Evolutionary conservation across 1,140 invertebrate genomes (phyloP), one percentile per base, ranked within the genome.

Genomic region (Sarcophaga bullata): DNA sequence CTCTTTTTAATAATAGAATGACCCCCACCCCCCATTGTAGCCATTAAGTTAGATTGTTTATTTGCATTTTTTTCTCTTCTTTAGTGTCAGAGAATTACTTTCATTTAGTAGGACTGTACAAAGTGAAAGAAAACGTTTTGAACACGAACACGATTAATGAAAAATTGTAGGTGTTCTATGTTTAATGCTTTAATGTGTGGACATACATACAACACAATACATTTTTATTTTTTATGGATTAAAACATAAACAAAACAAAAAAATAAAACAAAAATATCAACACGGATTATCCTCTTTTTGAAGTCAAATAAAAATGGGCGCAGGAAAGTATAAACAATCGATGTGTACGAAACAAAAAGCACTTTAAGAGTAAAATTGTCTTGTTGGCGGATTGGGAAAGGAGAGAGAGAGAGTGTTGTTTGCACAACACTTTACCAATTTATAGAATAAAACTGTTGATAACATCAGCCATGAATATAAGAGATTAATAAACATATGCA

Each of bases 161-260:
- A 68, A n/a, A 68, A 17, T 68, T 17, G n/a, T n/a, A 15, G 62
- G 62, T 15, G 62, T 68, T 68, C 19, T 19, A 68, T 68, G 62
- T 68, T 68, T 68, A 19, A 58, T 15, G 11, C 11, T 58, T 58
- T 58, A 15, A 58, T 58, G n/a, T n/a, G n/a, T n/a, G n/a, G n/a
- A 62, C n/a, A n/a, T n/a, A n/a, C n/a, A 62, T 19, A 68, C 17
- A 68, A 19, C 17, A 68, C 62, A 68, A 68, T 19, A 68, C 62
- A 68, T 68, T 68, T 68, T 68, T 68, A 68, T 68, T 68, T 68
- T 68, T n/a, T n/a, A n/a, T n/a, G n/a, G n/a, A n/a, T 19, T 68
- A 68, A 68, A 68, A 68, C 6, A 68, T 5, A 68, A 15, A 19
- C 8, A 58, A 58, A 58, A 5, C 13, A 58, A 58, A 58, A 58